These are phyloP conservation scores for Drosophila mayaguana DNA, from an alignment of 2,888 invertebrate genomes.

Conservation along the genomic window DNA sequence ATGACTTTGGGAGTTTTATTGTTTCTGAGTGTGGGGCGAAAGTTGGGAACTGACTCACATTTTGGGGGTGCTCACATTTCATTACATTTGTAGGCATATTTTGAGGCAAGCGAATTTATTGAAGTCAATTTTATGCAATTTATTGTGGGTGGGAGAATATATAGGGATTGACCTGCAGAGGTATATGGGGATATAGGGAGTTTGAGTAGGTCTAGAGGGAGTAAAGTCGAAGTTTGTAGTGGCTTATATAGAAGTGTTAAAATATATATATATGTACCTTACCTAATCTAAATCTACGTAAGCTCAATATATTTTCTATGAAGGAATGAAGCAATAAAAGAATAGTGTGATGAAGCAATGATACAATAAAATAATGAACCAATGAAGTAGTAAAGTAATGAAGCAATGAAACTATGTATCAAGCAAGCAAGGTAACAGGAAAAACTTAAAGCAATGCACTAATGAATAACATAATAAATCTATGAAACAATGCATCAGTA, in stretches of 20 bases:
- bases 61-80: constrained; percentile 1
- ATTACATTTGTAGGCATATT: constrained; percentile 1
- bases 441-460: not conserved
- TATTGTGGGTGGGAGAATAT: not conserved
- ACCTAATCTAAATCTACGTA: not conserved
- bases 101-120: not conserved
- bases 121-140: not conserved
- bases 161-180: not conserved
- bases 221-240: not conserved
- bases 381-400: not conserved
- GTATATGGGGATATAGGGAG: not conserved
- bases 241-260: not conserved
- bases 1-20: constrained; percentile 25
- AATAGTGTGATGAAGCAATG: not conserved
- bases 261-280: not conserved
- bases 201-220: not conserved
- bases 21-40: not conserved
- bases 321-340: not conserved
- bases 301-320: not conserved
- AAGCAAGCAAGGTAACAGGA: not conserved
- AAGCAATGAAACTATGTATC: not conserved
- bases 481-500: not conserved
- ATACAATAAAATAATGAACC: not conserved
- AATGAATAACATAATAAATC: too few species aligned
- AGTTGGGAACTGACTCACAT: constrained; percentile 1